Percentiles rank a stretch among this genome's conserved stretches.
Conservation (phyloP, 2,888 invertebrate species). For the Temnothorax rugatulus region DNA sequence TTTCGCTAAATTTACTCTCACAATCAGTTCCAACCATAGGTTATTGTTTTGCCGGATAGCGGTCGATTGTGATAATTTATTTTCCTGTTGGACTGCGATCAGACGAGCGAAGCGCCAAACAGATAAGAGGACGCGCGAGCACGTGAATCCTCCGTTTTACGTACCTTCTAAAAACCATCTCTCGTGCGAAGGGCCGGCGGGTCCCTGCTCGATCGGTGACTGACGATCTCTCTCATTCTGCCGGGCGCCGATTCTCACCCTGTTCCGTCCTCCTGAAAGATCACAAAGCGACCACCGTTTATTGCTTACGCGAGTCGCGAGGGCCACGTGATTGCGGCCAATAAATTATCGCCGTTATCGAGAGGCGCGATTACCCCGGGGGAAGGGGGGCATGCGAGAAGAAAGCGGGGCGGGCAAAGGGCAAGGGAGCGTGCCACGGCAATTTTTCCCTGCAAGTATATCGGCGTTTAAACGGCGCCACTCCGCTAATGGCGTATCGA, state of each 20-base stretch:
- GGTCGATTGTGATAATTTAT: neutral
- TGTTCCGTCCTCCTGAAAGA: constrained; percentile 76
- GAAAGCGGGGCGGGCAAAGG: too few relatives aligned
- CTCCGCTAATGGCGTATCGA: constrained; percentile 47
- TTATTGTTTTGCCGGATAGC: neutral
- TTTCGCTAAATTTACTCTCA: neutral
- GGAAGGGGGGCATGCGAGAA: neutral
- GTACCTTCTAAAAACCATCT: constrained; percentile 86
- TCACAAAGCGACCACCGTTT: constrained; percentile 46
- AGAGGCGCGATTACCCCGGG: neutral
- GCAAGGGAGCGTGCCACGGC: neutral
- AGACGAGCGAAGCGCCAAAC: neutral
- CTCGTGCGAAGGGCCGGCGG: constrained; percentile 82
- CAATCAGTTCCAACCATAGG: neutral
- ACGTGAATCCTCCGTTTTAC: neutral
- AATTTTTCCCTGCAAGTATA: constrained; percentile 37
- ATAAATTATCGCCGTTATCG: constrained; percentile 30
- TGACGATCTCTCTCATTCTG: constrained; percentile 81
- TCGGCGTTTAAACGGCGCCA: constrained; percentile 55
- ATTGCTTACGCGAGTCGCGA: neutral
- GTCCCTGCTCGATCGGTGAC: constrained; percentile 80
- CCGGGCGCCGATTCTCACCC: constrained; percentile 60
- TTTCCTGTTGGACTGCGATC: neutral
- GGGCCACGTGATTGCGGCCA: constrained; percentile 30
- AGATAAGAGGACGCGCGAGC: neutral